Conservation (phyloP, 2,113 vertebrate species). For the Rhabdornis inornatus region DNA sequence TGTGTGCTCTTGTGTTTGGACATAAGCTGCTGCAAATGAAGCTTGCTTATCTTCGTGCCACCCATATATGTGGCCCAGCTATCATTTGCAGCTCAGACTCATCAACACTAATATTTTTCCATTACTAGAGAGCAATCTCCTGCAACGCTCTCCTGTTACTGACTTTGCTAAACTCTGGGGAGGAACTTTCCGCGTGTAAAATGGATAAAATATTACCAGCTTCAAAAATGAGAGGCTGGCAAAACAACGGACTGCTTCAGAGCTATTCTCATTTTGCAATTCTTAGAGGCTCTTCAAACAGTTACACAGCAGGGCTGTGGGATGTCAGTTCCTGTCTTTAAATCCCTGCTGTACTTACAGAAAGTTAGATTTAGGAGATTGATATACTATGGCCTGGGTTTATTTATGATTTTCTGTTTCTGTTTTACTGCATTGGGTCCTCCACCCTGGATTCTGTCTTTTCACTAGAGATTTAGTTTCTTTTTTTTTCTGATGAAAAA, state of each 20-base stretch:
- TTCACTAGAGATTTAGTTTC: not conserved
- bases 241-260: not conserved
- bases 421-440: not conserved
- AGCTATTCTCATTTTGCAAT: not conserved
- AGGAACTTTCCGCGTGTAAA: rapidly evolving
- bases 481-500: not conserved
- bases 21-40: not conserved
- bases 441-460: not conserved
- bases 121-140: not conserved
- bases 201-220: not conserved
- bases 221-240: not conserved
- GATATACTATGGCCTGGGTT: not conserved
- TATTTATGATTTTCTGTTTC: not conserved
- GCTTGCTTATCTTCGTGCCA: not conserved
- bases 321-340: not conserved
- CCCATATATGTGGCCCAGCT: not conserved
- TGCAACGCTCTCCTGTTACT: not conserved
- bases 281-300: not conserved
- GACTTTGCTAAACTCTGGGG: not conserved
- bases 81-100: not conserved
- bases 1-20: not conserved
- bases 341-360: not conserved
- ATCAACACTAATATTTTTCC: not conserved
- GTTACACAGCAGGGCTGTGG: not conserved
- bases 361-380: not conserved